Base-by-base conservation (phyloP, 2,888 invertebrate genomes). In the Eutolmus rufibarbis region DNA sequence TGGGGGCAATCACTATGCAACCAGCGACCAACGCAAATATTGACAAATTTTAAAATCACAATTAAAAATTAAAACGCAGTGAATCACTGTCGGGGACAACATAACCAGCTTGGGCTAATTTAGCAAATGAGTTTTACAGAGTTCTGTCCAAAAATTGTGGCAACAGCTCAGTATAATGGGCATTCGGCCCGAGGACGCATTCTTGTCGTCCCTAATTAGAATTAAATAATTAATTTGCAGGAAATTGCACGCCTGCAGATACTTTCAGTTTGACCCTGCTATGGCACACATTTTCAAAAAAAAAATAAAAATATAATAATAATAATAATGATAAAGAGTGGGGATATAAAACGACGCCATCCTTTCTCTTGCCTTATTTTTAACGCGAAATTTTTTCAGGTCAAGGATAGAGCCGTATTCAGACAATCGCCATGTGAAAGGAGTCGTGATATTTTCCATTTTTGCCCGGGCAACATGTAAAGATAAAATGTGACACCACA, bases 221-320 rank as follows among this genome's bases (percentile, higher is more conserved):
- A 43, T 78, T 78, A 43, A 78, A 78, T 78, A 78, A 78, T 78
- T 78, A 78, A 78, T 43, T 43, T 78, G 78, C 78, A 78, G 78
- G 40, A 78, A 78, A 78, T 78, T 78, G 78, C 78, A 78, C 23
- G 40, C 78, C 46, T 43, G 19, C 78, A 78, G 78, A 78, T 76
- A 37, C 34, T 76, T 76, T 34, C 34, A n/a, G 37, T 76, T 76
- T 37, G 34, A 23, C 37, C 37, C 76, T n/a, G 37, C 34, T 76
- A 34, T 76, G 76, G 76, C 37, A 37, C 9, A 76, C 34, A 76
- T 76, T 37, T 34, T 34, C 74, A 74, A 37, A 37, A 37, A 76
- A 31, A 74, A 74, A n/a, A 57, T 12, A 46, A 57, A 19, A 57
- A 57, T 7, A 7, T 7, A 7, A 66, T 23, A 28, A 66, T 40